Evolutionary conservation across 2,113 vertebrate species (phyloP).

Genomic region (Nannospalax galili): DNA sequence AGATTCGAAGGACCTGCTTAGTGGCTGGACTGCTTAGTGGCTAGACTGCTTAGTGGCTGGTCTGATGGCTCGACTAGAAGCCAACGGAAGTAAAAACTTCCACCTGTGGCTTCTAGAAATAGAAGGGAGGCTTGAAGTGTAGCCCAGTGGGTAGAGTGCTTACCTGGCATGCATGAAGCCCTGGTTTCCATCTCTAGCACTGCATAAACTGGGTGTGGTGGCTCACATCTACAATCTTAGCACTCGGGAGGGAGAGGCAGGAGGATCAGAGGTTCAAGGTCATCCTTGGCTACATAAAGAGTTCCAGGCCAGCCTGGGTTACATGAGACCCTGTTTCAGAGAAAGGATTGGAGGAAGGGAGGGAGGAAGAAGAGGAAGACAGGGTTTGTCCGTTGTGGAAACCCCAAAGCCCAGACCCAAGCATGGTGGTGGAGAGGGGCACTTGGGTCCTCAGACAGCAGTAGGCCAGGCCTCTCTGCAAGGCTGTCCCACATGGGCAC

Average conservation of each 20-base stretch:
- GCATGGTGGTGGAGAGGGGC: too few relatives aligned
- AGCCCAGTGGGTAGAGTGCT: neutral
- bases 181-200: neutral
- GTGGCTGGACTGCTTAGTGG: too few relatives aligned
- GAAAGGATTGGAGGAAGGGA: too few relatives aligned
- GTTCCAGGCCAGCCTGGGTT: too few relatives aligned
- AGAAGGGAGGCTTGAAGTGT: neutral
- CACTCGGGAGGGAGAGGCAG: neutral
- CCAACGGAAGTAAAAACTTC: neutral
- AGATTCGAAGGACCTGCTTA: neutral
- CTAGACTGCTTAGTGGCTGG: neutral
- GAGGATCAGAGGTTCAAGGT: neutral
- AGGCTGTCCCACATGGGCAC: fast-evolving
- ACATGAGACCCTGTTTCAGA: too few relatives aligned
- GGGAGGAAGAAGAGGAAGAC: too few relatives aligned
- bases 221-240: neutral
- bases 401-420: too few relatives aligned
- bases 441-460: neutral
- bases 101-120: neutral
- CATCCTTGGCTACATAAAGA: neutral
- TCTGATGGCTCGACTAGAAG: neutral
- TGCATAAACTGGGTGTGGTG: neutral
- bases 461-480: too few relatives aligned
- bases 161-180: neutral
- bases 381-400: too few relatives aligned